Conservation (phyloP, 2,888 invertebrate genomes). For the Tachystola acroxantha region DNA sequence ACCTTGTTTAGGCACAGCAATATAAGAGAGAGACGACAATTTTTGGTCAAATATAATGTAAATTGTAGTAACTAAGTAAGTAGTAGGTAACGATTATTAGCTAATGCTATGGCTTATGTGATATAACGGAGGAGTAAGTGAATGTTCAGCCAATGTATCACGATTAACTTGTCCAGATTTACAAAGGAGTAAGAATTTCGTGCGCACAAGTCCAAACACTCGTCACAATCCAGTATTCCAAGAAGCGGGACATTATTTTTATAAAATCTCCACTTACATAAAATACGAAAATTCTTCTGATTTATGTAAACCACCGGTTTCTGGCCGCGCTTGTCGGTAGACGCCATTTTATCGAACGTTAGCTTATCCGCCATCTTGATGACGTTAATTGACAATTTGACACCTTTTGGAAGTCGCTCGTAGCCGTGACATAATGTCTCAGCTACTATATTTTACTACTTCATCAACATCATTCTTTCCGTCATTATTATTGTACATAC, state of each 20-base stretch:
- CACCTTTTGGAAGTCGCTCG: conserved; percentile 1
- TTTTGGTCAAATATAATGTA: too few species aligned
- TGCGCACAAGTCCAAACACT: conserved; percentile 27
- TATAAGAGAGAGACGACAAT: too few species aligned
- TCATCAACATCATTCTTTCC: too few species aligned
- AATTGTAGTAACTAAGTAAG: too few species aligned
- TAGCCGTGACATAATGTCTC: background rate
- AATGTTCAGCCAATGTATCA: too few species aligned
- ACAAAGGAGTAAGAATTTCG: too few species aligned
- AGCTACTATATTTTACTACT: background rate
- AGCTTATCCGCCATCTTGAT: conserved; percentile 16
- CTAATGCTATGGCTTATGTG: too few species aligned
- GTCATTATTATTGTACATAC: too few species aligned
- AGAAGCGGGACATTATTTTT: conserved; percentile 22
- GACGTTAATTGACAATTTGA: conserved; percentile 19
- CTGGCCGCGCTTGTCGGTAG: conserved; percentile 41
- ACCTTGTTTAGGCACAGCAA: too few species aligned
- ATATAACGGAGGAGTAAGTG: too few species aligned
- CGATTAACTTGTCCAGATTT: too few species aligned
- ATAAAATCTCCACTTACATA: conserved; percentile 52
- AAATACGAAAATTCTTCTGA: conserved; percentile 62
- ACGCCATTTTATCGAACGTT: conserved; percentile 24
- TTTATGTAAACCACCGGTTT: conserved; percentile 39
- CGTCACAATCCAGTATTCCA: conserved; percentile 32
- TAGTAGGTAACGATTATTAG: too few species aligned